Evolutionary conservation across 2,888 invertebrate genomes (phyloP), one percentile per base, ranked within the genome.

Genomic region (Dasypogon diadema): DNA sequence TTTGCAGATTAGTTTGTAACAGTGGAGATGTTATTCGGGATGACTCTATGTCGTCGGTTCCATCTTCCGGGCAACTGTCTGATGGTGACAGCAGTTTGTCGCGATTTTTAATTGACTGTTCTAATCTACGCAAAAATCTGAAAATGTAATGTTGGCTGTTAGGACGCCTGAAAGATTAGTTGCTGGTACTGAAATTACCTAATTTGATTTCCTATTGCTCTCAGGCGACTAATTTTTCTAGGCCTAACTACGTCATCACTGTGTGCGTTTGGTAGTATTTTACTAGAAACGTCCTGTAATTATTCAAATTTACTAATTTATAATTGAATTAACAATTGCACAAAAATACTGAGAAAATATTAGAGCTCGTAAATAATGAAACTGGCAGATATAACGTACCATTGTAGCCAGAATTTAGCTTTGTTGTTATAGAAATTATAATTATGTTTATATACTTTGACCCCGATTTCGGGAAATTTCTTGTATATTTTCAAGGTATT

Each of bases 131-230:
- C 74, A 93, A 87, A 85, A 92, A 93, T 85, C 92, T 92, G 79
- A 78, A 77, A 77, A 48, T 24, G 30, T n/a, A n/a, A n/a, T n/a
- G n/a, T n/a, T n/a, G n/a, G n/a, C n/a, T n/a, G 8, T 30, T 30
- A 30, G 30, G 30, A 30, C 8, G 30, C 30, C 22, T 16, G 2
- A 26, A 58, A 30, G 12, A 58, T 2, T 14, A n/a, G 5, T 30
- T 30, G 34, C n/a, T 12, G 4, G 6, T 0, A 54, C 16, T 8
- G 22, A 10, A 22, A 22, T 82, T 85, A 92, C 93, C 92, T 90
- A 84, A 93, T 93, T 87, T 93, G 93, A 85, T 92, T 91, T 81
- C 92, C 91, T 80, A 93, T 92, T 24, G 92, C 91, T 80, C 91
- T 87, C 81, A 93, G 85, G 80, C 91, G 89, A 85, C 90, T 91